Base-by-base conservation (phyloP, 2,888 invertebrate genomes). In the Drosophila ustulata region DNA sequence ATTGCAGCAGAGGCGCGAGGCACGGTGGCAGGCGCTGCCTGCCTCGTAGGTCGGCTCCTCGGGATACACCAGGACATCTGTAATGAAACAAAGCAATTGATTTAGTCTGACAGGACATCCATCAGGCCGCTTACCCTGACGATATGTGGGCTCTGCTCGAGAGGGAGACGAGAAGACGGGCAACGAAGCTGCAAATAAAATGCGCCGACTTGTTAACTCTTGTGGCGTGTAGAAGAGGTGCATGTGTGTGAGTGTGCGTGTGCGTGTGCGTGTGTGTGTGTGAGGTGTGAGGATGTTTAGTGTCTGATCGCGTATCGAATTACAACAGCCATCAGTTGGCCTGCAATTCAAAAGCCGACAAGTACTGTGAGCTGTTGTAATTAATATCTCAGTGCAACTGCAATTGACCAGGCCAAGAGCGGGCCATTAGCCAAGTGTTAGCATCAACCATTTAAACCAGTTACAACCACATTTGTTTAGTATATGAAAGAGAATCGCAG, bases 1-100 rank as follows among this genome's bases (percentile, higher is more conserved):
- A 0, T 94, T 92, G 87, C 96, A 96, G 88, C 96, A 96, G 0
- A 94, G 93, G 9, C 95, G 91, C 30, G 96, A 94, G 0, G 96
- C 96, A 93, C 95, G 94, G 0, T 95, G 94, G 88, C 96, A 96
- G 0, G 94, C 93, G 7, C 46, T 80, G 43, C 55, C 74, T 30
- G 6, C 4, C 47, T 62, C 11, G 13, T 49, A 51, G 50, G 28
- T 57, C 2, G 51, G 18, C 28, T 86, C 83, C 71, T 30, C 26
- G 4, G 82, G 82, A 46, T 65, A 83, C 2, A 45, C 30, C 13
- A 82, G 5, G 46, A 53, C 18, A 26, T 73, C 88, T 88, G 74
- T 6, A 53, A 61, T 34, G 39, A 11, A 32, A 18, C 53, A 45
- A 49, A 25, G 26, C 25, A 30, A 41, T 50, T 49, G 50, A 59